Conservation (phyloP, 2,797 vertebrate genomes). For the Sternarchorhynchus goeldii region DNA sequence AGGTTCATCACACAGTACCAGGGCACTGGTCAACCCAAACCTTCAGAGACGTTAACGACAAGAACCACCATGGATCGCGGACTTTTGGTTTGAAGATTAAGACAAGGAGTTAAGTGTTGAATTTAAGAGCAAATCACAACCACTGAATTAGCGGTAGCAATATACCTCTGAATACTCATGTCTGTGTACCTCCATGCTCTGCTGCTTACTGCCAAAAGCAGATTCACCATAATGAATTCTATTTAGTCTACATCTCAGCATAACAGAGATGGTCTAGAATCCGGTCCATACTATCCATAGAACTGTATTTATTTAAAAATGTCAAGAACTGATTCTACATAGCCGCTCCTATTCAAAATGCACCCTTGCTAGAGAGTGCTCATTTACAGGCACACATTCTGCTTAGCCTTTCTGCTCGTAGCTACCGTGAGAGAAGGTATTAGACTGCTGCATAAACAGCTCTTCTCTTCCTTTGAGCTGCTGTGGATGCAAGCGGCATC, state of each 20-base stretch:
- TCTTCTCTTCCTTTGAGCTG: neutral
- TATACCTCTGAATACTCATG: constrained; percentile 12
- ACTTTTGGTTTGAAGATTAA: neutral
- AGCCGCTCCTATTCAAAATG: too few relatives aligned
- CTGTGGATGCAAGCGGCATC: neutral
- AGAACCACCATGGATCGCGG: neutral
- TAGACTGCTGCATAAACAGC: neutral
- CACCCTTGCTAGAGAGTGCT: too few relatives aligned
- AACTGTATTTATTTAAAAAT: neutral
- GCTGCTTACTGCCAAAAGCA: constrained; percentile 12
- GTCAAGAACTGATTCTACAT: too few relatives aligned
- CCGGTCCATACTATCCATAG: neutral
- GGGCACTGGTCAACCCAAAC: neutral
- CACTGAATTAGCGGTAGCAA: neutral
- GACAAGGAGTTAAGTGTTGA: neutral
- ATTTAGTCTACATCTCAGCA: neutral
- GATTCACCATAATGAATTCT: constrained; percentile 12
- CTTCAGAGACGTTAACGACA: neutral
- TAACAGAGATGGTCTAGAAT: neutral
- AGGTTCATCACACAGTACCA: neutral
- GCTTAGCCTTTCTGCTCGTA: too few relatives aligned
- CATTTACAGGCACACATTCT: too few relatives aligned
- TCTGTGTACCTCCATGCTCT: constrained; percentile 24
- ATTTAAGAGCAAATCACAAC: neutral
- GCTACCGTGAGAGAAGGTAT: too few relatives aligned